Conservation (phyloP, 2,113 vertebrate species). For the Lampris incognitus region DNA sequence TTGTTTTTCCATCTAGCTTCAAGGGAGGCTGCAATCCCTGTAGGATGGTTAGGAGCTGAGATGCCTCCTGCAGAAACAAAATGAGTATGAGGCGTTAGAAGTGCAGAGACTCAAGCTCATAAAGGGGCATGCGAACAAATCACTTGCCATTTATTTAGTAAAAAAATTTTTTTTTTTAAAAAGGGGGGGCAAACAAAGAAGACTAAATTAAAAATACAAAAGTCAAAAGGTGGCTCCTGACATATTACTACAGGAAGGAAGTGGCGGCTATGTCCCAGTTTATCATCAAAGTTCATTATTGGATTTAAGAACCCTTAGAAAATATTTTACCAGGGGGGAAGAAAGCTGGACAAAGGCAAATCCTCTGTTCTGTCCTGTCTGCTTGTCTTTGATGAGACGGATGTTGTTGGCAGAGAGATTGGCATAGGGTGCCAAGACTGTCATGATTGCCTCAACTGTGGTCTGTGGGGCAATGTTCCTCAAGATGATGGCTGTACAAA, state of each 20-base stretch:
- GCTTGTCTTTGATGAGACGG: slow-evolving; percentile 98
- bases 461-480: slow-evolving; percentile 95
- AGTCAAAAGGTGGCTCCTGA: not conserved
- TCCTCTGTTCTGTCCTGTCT: slow-evolving; percentile 96
- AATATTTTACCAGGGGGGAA: slow-evolving; percentile 90
- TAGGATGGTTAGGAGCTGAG: slow-evolving; percentile 95
- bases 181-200: not conserved
- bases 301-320: not conserved
- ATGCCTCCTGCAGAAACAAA: slow-evolving; percentile 88
- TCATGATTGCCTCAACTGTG: slow-evolving; percentile 95
- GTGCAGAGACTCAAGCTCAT: not conserved
- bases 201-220: not conserved
- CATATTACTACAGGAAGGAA: not conserved
- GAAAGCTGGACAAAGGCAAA: slow-evolving; percentile 98
- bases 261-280: not conserved
- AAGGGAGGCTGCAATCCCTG: slow-evolving; percentile 95
- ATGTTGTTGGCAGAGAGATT: slow-evolving; percentile 96
- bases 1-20: slow-evolving; percentile 98
- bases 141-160: not conserved
- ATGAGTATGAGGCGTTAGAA: not conserved
- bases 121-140: not conserved
- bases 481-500: slow-evolving; percentile 91
- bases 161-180: too few relatives aligned
- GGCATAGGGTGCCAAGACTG: slow-evolving; percentile 92
- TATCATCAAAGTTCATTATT: not conserved